phyloP scores from a whole-genome alignment of 2,113 vertebrate species.

The Willisornis vidua region DNA sequence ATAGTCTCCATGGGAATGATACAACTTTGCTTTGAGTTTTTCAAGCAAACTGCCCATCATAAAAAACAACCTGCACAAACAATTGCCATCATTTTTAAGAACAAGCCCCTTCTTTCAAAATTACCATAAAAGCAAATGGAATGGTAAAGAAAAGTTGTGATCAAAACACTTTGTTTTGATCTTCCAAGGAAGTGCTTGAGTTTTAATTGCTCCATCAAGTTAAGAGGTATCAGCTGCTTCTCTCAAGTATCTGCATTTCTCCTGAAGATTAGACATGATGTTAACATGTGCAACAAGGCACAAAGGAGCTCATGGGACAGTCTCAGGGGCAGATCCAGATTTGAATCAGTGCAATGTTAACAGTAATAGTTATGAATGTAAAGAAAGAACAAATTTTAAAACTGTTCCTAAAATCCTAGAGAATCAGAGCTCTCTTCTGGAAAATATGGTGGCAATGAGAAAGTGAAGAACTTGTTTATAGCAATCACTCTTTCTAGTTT shows the following conservation, averaged over 20 bases:
- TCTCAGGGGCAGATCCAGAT: background rate
- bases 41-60: background rate
- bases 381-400: background rate
- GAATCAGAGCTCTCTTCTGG: background rate
- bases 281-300: background rate
- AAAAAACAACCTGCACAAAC: background rate
- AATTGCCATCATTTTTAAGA: background rate
- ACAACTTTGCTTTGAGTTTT: background rate
- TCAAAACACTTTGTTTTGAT: conserved; percentile 19
- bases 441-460: background rate
- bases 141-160: background rate
- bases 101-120: background rate
- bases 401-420: background rate
- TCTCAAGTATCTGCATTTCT: background rate
- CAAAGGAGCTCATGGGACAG: background rate
- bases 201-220: conserved; percentile 38
- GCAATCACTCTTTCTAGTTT: background rate
- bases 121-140: background rate
- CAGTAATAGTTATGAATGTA: background rate
- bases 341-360: background rate
- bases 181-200: conserved; percentile 20
- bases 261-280: background rate
- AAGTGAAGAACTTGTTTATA: background rate
- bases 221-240: conserved; percentile 48
- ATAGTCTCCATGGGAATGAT: background rate